These are phyloP conservation scores for Acrocephalus kingi DNA, from an alignment of 2,113 vertebrate species.

Conservation along the genomic window DNA sequence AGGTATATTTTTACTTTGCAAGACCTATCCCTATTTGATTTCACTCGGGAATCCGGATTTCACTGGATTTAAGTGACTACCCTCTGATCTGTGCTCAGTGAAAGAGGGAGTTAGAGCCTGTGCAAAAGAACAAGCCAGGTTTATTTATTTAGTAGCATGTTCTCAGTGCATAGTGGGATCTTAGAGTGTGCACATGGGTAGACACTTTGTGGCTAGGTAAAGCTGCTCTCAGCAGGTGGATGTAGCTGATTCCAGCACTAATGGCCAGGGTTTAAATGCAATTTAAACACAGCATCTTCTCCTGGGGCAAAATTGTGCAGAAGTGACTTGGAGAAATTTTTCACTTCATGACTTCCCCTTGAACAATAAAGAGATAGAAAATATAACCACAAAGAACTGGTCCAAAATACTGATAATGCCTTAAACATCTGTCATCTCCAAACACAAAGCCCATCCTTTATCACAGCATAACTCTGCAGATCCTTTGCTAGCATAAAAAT, in stretches of 20 bases:
- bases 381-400: neutral
- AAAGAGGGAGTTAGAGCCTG: neutral
- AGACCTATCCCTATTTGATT: neutral
- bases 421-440: neutral
- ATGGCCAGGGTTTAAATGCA: neutral
- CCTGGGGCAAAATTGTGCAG: neutral
- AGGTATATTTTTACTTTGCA: neutral
- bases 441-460: neutral
- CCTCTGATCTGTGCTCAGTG: neutral
- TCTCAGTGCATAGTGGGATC: neutral
- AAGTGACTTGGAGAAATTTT: neutral
- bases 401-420: neutral
- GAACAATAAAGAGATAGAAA: neutral
- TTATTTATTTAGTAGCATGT: neutral
- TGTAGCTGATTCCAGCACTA: neutral
- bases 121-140: neutral
- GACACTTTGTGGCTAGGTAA: neutral
- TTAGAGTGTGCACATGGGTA: neutral
- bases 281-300: neutral
- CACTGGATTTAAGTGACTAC: neutral
- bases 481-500: neutral
- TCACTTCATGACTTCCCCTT: neutral
- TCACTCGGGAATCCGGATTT: neutral
- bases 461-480: neutral
- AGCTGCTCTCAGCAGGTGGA: neutral